Base-by-base conservation (phyloP, 2,888 invertebrate species). In the Euplexia lucipara region DNA sequence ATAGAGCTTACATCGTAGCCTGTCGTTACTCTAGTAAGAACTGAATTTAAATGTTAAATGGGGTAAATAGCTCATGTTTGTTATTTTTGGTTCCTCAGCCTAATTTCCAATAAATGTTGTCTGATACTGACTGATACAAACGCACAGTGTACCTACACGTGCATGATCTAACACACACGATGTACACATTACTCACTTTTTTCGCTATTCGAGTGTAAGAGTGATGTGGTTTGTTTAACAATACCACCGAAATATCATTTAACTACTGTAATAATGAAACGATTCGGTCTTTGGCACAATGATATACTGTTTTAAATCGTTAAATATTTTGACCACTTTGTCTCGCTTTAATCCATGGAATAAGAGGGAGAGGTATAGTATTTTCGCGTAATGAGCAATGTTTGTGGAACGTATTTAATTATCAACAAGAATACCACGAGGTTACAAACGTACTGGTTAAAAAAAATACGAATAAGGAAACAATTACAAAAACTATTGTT, bases 1-100 rank as follows among this genome's bases (percentile, higher is more conserved):
- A 6, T 22, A 30, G 22, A 59, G 26, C 8, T 22, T 37, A 48
- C 41, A 22, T 61, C 26, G 35, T 34, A 3, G 5, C 26, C 26
- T 26, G n/a, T 18, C 57, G 22, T 34, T 48, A 52, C 18, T 64
- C 44, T 45, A 44, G 14, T 34, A 30, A 45, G 49, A 51, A 57
- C 57, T 1, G 16, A 56, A 59, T 61, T 60, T 68, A 48, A 44
- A 49, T 49, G 32, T 54, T 64, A 66, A 73, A 66, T 56, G 39
- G 44, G 45, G 54, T 76, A 74, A 74, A 76, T 70, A 79, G 69
- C 39, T 39, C 73, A 68, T 41, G 47, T 35, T 56, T 45, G 66
- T 65, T 76, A 70, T 79, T 65, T 74, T 57, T 54, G 57, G 42
- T 16, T 37, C 12, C 18, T 44, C 54, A 60, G 48, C 63, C 79